Base-by-base conservation (phyloP, 2,113 vertebrate species). In the Vidua chalybeata region DNA sequence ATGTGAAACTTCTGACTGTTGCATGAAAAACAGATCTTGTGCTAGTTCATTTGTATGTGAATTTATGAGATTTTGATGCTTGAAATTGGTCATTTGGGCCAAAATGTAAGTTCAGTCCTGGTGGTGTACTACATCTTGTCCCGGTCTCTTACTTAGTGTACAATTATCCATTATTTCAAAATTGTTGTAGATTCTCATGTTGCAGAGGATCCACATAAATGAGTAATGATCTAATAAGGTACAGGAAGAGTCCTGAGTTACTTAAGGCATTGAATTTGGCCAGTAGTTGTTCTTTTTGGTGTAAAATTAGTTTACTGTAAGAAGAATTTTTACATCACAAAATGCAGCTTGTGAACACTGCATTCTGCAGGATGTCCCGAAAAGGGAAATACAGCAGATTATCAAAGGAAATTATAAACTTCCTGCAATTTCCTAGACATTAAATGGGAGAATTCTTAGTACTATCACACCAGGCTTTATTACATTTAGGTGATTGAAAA, bases 341-440 rank as follows among this genome's bases (percentile, higher is more conserved):
- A 86, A 66, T 67, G 43, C 15, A 66, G 63, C 46, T 54, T 74
- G 39, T 84, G 51, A 85, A 30, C 26, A 13, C 66, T 62, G 37
- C 37, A 11, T 84, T 93, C 66, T 78, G 62, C 62, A 90, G 74
- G 48, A 76, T 85, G 37, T 78, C 90, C 90, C 4, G 48, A 68
- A 30, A 73, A 91, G 61, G 78, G 79, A 96, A 82, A 83, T 68
- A 72, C n/a, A 55, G 51, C 11, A 41, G 63, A 76, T 51, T 73
- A 86, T 87, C 51, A 76, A 85, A 87, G 58, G 72, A 89, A 87
- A 89, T 89, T 4, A 73, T 79, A 90, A 93, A 49, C 67, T 83
- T 95, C 49, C 67, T 90, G 80, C 54, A 69, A 59, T 78, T 84
- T 93, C 61, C 61, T 87, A 92, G 71, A 63, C 14, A 27, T 64